Evolutionary conservation across 2,113 vertebrate species (phyloP), one percentile per base, ranked within the genome.

Genomic region (Pelobates fuscus): DNA sequence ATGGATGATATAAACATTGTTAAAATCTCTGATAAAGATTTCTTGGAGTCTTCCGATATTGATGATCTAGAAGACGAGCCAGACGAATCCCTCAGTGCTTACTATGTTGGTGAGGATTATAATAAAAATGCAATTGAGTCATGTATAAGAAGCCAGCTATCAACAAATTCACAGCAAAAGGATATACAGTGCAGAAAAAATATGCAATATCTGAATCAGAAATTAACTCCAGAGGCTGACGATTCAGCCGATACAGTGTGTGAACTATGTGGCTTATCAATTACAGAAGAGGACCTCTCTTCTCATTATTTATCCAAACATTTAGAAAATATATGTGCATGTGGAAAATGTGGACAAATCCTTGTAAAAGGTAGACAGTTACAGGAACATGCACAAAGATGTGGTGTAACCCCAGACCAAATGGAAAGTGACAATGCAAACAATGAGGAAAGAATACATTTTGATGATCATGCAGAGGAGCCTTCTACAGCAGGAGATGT

Each of bases 221-320:
- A 87, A 18, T 1, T 43, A 79, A 82, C 78, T 81, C 84, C 60
- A 85, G 86, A 0, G 77, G 86, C 85, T 27, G 91, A 91, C 17
- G 89, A 89, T 0, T 46, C 79, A 0, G 88, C 91, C 55, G 88
- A 87, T 0, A 77, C 84, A 2, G 93, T 94, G 2, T 99, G 97
- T 55, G 97, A 99, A 85, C 84, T 99, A 11, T 99, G 97, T 11
- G 96, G 96, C 0, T 82, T 92, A 54, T 86, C 94, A 1, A 82
- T 98, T 65, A 91, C 90, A 0, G 95, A 96, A 76, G 95, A 96
- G 77, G 94, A 98, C 78, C 87, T 93, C 77, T 95, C 96, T 0
- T 91, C 94, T 64, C 97, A 99, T 88, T 98, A 98, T 82, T 92
- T 99, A 80, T 94, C 97, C 82, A 94, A 90, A 82, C 97, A 99